Conservation (phyloP, 2,113 vertebrate genomes). For the Noturus placidus region DNA sequence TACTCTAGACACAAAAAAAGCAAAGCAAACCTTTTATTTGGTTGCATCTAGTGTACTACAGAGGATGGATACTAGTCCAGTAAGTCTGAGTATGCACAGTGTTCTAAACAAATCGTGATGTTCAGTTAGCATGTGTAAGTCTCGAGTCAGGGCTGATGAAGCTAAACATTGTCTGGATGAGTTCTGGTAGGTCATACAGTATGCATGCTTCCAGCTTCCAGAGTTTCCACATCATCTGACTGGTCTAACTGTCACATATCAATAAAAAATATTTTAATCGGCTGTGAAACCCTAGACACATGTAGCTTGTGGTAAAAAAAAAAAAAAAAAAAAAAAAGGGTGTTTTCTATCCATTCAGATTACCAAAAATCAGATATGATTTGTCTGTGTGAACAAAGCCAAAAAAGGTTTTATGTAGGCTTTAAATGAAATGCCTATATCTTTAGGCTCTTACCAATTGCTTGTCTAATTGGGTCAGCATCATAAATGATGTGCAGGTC, state of each 20-base stretch:
- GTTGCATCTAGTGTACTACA: not conserved
- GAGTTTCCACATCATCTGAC: not conserved
- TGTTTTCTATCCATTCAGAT: not conserved
- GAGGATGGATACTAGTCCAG: not conserved
- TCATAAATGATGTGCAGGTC: conserved; percentile 83
- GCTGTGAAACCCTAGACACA: not conserved
- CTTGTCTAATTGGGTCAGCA: conserved; percentile 80
- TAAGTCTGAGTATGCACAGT: not conserved
- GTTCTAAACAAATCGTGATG: not conserved
- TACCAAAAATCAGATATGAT: not conserved
- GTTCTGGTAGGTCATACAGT: conserved; percentile 80
- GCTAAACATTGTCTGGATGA: conserved; percentile 88
- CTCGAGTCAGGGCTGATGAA: conserved; percentile 71
- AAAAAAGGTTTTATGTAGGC: not conserved
- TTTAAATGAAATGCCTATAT: not conserved
- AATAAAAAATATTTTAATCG: not conserved
- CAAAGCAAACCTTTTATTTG: not conserved
- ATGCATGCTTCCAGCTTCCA: conserved; percentile 91
- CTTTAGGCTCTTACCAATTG: conserved; percentile 78
- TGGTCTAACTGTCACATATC: not conserved
- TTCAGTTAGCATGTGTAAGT: conserved; percentile 79
- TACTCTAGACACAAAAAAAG: not conserved
- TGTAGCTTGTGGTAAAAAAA: not conserved
- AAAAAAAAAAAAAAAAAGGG: not conserved
- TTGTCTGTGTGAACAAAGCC: not conserved